These are phyloP conservation scores for Zaprionus ghesquierei DNA, from an alignment of 1,140 invertebrate genomes.

Conservation along the genomic window DNA sequence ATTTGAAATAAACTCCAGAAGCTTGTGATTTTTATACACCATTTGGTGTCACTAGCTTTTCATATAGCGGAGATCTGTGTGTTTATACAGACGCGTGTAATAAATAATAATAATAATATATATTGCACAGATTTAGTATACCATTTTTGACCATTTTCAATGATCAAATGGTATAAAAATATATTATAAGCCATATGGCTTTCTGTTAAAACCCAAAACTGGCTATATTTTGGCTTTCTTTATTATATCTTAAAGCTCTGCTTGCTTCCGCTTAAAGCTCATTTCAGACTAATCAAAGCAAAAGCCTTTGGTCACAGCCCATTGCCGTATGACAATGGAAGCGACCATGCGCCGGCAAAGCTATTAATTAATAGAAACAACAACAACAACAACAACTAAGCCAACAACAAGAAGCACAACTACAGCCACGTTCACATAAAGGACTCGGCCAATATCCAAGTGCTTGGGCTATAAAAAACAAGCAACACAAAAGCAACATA, in stretches of 20 bases:
- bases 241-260: background rate
- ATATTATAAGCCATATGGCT: too few species aligned
- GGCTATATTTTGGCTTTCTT: background rate
- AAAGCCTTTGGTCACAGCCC: constrained; percentile 54
- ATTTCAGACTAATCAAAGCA: constrained; percentile 54
- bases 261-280: constrained; percentile 4
- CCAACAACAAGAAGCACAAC: constrained; percentile 25
- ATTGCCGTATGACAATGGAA: constrained; percentile 64
- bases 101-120: too few species aligned
- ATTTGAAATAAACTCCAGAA: too few species aligned
- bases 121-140: too few species aligned
- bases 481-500: constrained; percentile 59
- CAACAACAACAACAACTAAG: constrained; percentile 34
- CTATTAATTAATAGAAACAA: constrained; percentile 67
- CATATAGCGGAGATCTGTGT: too few species aligned
- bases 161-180: too few species aligned
- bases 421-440: constrained; percentile 27
- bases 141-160: too few species aligned
- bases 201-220: background rate
- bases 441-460: constrained; percentile 27
- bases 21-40: too few species aligned
- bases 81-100: too few species aligned
- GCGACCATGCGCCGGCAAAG: constrained; percentile 35
- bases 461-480: constrained; percentile 45
- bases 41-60: too few species aligned